Conservation (phyloP, 1,140 invertebrate genomes). For the Episyrphus balteatus region DNA sequence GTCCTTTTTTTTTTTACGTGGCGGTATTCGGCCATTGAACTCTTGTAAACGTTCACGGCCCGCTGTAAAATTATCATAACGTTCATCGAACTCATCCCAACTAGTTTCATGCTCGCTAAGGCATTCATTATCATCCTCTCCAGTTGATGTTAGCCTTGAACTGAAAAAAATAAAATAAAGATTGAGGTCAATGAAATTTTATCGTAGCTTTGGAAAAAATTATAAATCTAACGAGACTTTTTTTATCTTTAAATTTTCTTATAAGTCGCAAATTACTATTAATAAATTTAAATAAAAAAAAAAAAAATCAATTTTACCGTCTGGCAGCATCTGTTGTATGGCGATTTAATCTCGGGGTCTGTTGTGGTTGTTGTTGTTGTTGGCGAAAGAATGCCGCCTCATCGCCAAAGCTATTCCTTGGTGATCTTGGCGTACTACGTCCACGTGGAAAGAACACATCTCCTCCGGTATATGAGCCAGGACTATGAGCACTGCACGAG, state of each 20-base stretch:
- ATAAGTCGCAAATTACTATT: no score
- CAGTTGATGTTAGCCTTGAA: slow-evolving; percentile 33
- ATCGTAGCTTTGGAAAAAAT: no score
- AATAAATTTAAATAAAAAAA: neutral
- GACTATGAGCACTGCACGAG: slow-evolving; percentile 19
- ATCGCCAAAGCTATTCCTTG: slow-evolving; percentile 26
- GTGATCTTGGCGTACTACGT: slow-evolving; percentile 22
- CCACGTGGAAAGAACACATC: slow-evolving; percentile 29
- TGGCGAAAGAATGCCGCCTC: slow-evolving; percentile 30
- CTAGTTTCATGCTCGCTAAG: slow-evolving; percentile 35
- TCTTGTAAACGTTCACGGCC: slow-evolving; percentile 33
- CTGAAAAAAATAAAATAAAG: slow-evolving; percentile 8
- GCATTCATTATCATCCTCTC: slow-evolving; percentile 34
- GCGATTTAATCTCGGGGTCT: neutral
- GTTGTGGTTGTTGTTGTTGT: slow-evolving; percentile 14
- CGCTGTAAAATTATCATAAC: slow-evolving; percentile 31
- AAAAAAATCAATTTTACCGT: neutral
- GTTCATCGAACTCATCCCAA: slow-evolving; percentile 35
- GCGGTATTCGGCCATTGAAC: slow-evolving; percentile 34
- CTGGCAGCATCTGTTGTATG: neutral
- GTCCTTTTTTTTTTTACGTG: slow-evolving; percentile 33
- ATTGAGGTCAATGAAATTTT: no score
- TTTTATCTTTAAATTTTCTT: no score
- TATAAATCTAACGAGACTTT: neutral
- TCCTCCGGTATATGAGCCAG: slow-evolving; percentile 16